Evolutionary conservation across 1,140 invertebrate species (phyloP).

Genomic region (Drosophila tsacasi): DNA sequence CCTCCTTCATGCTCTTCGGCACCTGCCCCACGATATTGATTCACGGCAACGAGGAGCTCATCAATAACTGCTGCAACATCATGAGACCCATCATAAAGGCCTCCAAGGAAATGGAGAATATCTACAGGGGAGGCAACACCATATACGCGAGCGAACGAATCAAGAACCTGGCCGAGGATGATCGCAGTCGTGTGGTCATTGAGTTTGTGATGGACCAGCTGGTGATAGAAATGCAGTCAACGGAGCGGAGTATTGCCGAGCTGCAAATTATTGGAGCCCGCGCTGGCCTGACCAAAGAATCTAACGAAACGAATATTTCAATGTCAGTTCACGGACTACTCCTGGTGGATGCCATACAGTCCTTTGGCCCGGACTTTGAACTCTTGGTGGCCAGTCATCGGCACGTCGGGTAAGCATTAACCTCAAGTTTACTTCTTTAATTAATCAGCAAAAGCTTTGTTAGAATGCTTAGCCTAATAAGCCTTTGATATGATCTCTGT

Average conservation of each 20-base stretch:
- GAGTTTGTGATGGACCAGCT: slow-evolving; percentile 96
- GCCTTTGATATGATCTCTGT: neutral
- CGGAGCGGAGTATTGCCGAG: slow-evolving; percentile 94
- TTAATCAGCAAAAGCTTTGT: neutral
- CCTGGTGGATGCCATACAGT: slow-evolving; percentile 97
- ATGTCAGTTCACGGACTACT: slow-evolving; percentile 96
- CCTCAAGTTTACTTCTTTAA: neutral
- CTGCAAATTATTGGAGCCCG: slow-evolving; percentile 95
- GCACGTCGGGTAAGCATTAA: slow-evolving; percentile 90
- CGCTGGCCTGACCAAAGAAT: slow-evolving; percentile 90
- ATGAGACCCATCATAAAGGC: slow-evolving; percentile 84
- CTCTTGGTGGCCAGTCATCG: slow-evolving; percentile 96
- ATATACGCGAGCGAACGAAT: slow-evolving; percentile 32
- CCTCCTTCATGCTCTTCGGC: slow-evolving; percentile 92
- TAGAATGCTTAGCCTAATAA: slow-evolving; percentile 9
- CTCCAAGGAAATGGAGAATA: slow-evolving; percentile 74
- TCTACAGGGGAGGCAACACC: slow-evolving; percentile 67
- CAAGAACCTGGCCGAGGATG: slow-evolving; percentile 52
- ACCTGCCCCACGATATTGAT: slow-evolving; percentile 94
- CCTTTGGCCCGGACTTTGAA: slow-evolving; percentile 97
- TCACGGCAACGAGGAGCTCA: slow-evolving; percentile 95
- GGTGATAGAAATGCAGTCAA: slow-evolving; percentile 93
- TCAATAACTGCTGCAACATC: slow-evolving; percentile 88
- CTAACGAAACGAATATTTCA: slow-evolving; percentile 90
- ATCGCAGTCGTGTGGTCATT: slow-evolving; percentile 89